These are phyloP conservation scores for Dermatemys mawii DNA, from an alignment of 2,113 vertebrate species.

Conservation along the genomic window DNA sequence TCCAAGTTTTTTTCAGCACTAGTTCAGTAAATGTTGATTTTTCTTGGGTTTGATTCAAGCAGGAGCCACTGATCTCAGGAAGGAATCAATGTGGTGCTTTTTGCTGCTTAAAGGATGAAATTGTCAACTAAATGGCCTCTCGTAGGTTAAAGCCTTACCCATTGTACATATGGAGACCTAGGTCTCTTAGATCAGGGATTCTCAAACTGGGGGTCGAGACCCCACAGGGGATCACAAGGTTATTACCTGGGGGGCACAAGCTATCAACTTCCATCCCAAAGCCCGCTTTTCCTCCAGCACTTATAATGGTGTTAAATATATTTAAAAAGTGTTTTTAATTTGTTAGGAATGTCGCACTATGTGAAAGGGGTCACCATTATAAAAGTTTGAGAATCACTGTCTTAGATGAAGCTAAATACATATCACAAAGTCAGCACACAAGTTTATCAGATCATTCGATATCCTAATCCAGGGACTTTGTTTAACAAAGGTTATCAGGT, in stretches of 20 bases:
- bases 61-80: conserved; percentile 41
- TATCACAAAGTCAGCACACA: accelerated
- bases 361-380: too few species aligned
- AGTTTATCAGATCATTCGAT: not conserved
- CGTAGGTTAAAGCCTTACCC: not conserved
- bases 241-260: too few species aligned
- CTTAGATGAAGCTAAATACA: too few species aligned
- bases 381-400: too few species aligned
- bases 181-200: not conserved
- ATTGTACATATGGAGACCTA: not conserved
- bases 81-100: conserved; percentile 43
- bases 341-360: too few species aligned
- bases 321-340: too few species aligned
- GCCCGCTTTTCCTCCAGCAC: too few species aligned
- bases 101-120: not conserved
- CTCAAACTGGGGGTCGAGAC: too few species aligned
- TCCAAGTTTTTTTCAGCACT: not conserved
- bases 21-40: not conserved
- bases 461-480: too few species aligned
- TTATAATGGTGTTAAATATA: too few species aligned
- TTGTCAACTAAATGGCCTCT: not conserved
- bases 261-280: too few species aligned
- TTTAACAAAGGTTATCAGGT: not conserved
- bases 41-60: conserved; percentile 58
- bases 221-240: too few species aligned